A percentile compares a stretch with the other conserved stretches of the same genome.
Conservation (phyloP, 2,888 invertebrate genomes). For the Meganola albula region DNA sequence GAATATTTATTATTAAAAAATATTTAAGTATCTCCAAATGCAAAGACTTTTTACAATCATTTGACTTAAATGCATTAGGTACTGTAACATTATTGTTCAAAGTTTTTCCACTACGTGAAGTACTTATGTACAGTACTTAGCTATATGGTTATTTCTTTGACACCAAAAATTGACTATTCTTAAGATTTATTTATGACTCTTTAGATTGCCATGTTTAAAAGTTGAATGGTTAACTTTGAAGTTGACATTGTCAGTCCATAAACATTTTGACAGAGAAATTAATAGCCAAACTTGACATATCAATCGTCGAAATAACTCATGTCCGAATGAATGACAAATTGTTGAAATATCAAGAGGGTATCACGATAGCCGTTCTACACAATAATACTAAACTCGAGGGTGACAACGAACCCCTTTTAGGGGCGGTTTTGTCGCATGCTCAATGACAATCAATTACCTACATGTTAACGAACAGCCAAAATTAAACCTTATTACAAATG, state of each 20-base stretch:
- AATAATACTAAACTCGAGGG: conserved; percentile 49
- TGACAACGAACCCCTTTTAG: conserved; percentile 40
- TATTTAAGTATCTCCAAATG: too few relatives aligned
- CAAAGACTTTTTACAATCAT: too few relatives aligned
- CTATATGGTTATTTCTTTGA: too few relatives aligned
- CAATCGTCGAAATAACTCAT: conserved; percentile 23
- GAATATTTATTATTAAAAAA: too few relatives aligned
- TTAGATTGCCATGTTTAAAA: too few relatives aligned
- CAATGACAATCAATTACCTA: conserved; percentile 37
- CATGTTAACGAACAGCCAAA: too few relatives aligned
- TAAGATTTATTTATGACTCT: not conserved
- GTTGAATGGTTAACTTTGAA: too few relatives aligned
- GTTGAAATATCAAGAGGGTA: conserved; percentile 56
- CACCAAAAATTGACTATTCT: not conserved
- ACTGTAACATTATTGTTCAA: not conserved
- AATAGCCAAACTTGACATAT: conserved; percentile 16
- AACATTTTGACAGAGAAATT: too few relatives aligned
- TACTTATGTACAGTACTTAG: too few relatives aligned
- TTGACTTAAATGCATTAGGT: too few relatives aligned
- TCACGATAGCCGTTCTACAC: conserved; percentile 39
- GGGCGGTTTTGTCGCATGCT: conserved; percentile 55
- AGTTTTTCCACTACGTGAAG: too few relatives aligned
- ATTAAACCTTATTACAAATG: conserved; percentile 10
- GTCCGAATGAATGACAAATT: conserved; percentile 44
- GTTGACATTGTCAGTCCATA: too few relatives aligned